Conservation (phyloP, 64 coral and sea anemone genomes). For the Dendrophyllia cribrosa region DNA sequence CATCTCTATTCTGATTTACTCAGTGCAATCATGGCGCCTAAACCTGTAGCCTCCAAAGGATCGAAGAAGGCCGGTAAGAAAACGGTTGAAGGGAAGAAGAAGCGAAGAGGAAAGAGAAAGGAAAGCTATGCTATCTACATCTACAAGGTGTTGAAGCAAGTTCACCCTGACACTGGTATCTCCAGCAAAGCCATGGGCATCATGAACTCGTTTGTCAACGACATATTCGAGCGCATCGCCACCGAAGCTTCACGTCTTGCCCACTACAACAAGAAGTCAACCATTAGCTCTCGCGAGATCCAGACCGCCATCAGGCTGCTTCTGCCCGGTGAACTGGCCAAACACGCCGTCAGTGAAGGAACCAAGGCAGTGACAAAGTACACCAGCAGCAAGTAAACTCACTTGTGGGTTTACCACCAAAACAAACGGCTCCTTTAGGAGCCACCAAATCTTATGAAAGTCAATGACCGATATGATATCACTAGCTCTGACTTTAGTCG, state of each 20-base stretch:
- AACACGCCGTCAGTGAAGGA: constrained; percentile 53
- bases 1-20: too few species aligned
- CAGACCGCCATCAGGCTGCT: constrained; percentile 60
- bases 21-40: too few species aligned
- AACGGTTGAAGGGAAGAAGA: constrained; percentile 29
- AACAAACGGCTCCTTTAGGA: too few species aligned
- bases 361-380: constrained; percentile 54
- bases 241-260: constrained; percentile 56
- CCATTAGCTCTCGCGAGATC: constrained; percentile 51
- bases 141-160: constrained; percentile 69
- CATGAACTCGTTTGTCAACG: constrained; percentile 85
- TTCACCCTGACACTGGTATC: constrained; percentile 71
- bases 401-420: background rate
- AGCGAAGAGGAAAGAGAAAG: constrained; percentile 37
- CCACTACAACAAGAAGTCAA: constrained; percentile 72
- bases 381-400: constrained; percentile 60
- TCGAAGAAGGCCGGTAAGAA: background rate
- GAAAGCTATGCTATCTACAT: constrained; percentile 73
- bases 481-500: too few species aligned
- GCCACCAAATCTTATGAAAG: too few species aligned
- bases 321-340: constrained; percentile 43
- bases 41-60: too few species aligned
- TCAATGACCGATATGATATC: too few species aligned
- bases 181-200: constrained; percentile 75
- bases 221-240: constrained; percentile 85